A percentile compares a stretch with the other conserved stretches of the same genome.
phyloP scores from a whole-genome alignment of 2,797 vertebrate species.

The Simalia tracyae region DNA sequence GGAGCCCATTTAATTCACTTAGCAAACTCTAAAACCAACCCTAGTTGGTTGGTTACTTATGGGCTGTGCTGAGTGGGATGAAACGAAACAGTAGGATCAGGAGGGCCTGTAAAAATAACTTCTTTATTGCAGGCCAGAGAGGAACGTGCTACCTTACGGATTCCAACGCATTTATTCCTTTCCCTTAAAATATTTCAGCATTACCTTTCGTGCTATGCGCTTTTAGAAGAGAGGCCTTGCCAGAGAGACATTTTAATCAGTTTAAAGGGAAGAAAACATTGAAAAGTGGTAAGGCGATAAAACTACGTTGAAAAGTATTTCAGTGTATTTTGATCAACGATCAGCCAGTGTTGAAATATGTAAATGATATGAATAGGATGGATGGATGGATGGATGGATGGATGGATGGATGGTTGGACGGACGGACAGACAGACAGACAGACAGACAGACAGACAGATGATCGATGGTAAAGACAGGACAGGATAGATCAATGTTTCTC shows the following conservation, averaged over 20 bases:
- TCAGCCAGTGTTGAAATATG: too few species aligned
- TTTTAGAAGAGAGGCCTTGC: not conserved
- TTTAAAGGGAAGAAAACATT: not conserved
- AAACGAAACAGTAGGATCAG: not conserved
- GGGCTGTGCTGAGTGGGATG: not conserved
- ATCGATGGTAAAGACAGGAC: too few species aligned
- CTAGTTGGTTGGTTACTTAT: not conserved
- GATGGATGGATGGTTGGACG: too few species aligned
- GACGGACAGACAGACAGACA: too few species aligned
- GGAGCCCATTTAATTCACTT: conserved; percentile 15
- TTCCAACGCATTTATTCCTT: not conserved
- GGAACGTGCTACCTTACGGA: too few species aligned
- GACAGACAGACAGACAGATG: too few species aligned
- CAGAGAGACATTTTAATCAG: not conserved
- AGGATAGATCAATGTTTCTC: too few species aligned
- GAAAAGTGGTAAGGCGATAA: not conserved
- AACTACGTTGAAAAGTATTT: not conserved
- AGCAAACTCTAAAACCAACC: not conserved
- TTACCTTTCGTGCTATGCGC: not conserved
- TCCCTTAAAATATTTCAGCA: not conserved
- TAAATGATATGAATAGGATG: not conserved
- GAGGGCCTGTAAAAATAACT: not conserved
- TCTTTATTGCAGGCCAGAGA: not conserved
- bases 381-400: not conserved
- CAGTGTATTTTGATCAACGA: too few species aligned